These are phyloP conservation scores for Pseudorectes ferrugineus DNA, from an alignment of 2,113 vertebrate species.

Conservation along the genomic window DNA sequence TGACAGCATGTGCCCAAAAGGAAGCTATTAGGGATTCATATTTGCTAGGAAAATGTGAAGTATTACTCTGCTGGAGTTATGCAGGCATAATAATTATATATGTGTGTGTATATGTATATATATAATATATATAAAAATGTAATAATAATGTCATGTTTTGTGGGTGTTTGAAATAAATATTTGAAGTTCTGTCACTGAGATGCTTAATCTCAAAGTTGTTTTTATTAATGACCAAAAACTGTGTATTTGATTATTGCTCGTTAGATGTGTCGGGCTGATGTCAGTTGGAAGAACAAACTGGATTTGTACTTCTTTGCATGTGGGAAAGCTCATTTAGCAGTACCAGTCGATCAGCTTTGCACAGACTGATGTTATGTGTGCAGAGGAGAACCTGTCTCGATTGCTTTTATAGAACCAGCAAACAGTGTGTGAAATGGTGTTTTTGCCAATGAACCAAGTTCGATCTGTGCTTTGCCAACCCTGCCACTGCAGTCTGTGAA, in stretches of 20 bases:
- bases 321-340: neutral
- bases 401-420: neutral
- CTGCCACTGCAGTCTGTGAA: neutral
- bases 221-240: neutral
- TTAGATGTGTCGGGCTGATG: neutral
- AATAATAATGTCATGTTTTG: neutral
- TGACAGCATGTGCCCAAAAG: neutral
- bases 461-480: neutral
- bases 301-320: neutral
- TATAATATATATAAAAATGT: neutral
- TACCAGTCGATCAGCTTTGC: neutral
- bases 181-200: neutral
- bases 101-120: neutral
- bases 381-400: neutral
- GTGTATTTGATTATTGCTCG: neutral
- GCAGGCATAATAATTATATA: neutral
- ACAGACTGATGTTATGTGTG: neutral
- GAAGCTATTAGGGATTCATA: neutral
- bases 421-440: neutral
- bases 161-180: neutral
- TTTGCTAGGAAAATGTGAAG: neutral
- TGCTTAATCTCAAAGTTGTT: neutral
- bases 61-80: neutral
- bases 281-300: neutral
- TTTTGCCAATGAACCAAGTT: neutral